phyloP scores from a whole-genome alignment of 2,113 vertebrate species.

The Cyrtonyx montezumae region DNA sequence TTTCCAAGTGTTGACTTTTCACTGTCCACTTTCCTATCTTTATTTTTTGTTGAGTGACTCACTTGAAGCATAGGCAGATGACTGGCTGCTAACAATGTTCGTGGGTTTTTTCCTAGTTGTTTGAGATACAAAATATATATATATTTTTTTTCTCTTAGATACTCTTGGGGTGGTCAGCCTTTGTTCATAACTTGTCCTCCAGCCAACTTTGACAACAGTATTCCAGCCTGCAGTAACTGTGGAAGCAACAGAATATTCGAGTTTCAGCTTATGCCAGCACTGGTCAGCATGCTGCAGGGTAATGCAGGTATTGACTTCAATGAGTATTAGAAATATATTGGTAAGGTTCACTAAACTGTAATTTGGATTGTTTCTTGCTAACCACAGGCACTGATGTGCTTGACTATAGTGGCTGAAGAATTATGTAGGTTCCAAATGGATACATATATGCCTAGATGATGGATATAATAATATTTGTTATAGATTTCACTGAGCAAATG shows the following conservation, averaged over 20 bases:
- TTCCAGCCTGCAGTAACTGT: constrained; percentile 78
- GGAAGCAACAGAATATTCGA: constrained; percentile 82
- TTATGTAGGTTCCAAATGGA: neutral
- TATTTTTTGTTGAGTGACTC: neutral
- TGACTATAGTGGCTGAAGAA: neutral
- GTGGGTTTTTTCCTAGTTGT: neutral
- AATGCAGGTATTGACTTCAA: constrained; percentile 52
- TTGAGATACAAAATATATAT: neutral
- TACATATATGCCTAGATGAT: neutral
- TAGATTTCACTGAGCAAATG: neutral
- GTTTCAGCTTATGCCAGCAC: constrained; percentile 88
- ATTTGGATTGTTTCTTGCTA: neutral
- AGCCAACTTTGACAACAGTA: neutral
- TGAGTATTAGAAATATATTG: neutral
- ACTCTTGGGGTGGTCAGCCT: constrained; percentile 84
- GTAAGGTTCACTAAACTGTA: neutral
- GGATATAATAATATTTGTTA: neutral
- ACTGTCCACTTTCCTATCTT: neutral
- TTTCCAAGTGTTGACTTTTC: neutral
- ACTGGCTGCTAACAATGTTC: neutral
- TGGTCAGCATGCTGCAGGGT: constrained; percentile 82
- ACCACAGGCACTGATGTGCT: accelerated
- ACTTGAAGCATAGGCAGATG: neutral
- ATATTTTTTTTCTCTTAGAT: constrained; percentile 64
- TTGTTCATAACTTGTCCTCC: constrained; percentile 77